A percentile compares a stretch with the other conserved stretches of the same genome.
Evolutionary conservation across 2,797 vertebrate species (phyloP).

Genomic region (Mallotus villosus): DNA sequence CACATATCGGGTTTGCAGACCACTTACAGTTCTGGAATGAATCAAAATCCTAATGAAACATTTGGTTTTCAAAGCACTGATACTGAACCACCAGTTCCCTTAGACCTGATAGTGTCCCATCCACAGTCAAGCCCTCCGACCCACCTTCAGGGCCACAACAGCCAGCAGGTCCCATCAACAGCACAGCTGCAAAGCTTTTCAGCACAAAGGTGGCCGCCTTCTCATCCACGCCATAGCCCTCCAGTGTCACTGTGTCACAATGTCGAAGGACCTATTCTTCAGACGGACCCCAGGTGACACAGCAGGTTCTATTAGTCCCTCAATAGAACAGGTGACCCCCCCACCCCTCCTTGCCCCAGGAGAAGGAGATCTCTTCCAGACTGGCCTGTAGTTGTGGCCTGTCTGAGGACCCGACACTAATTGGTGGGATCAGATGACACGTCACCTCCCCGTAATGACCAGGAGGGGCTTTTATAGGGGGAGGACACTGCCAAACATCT

Average conservation of each 20-base stretch:
- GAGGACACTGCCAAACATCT: background rate
- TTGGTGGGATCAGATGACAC: constrained; percentile 68
- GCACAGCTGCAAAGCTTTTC: constrained; percentile 34
- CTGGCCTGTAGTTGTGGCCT: constrained; percentile 34
- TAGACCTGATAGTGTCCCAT: constrained; percentile 54
- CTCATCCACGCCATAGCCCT: background rate
- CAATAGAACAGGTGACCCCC: constrained; percentile 52
- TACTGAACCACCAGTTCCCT: background rate
- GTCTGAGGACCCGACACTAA: constrained; percentile 52
- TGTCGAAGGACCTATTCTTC: constrained; percentile 22
- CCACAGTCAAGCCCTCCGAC: constrained; percentile 50
- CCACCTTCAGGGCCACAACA: constrained; percentile 49
- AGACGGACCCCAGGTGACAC: constrained; percentile 43
- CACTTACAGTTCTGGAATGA: background rate
- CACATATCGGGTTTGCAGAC: background rate
- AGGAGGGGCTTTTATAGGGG: constrained; percentile 10
- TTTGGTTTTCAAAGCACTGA: background rate
- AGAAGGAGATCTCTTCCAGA: constrained; percentile 47
- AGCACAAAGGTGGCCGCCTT: constrained; percentile 9
- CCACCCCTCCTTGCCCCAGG: constrained; percentile 27
- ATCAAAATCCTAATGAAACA: background rate
- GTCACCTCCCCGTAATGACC: constrained; percentile 32
- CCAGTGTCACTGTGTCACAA: background rate
- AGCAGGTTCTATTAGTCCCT: constrained; percentile 47
- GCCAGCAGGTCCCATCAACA: constrained; percentile 40